phyloP scores from a whole-genome alignment of 2,113 vertebrate species.

The Rynchops niger region DNA sequence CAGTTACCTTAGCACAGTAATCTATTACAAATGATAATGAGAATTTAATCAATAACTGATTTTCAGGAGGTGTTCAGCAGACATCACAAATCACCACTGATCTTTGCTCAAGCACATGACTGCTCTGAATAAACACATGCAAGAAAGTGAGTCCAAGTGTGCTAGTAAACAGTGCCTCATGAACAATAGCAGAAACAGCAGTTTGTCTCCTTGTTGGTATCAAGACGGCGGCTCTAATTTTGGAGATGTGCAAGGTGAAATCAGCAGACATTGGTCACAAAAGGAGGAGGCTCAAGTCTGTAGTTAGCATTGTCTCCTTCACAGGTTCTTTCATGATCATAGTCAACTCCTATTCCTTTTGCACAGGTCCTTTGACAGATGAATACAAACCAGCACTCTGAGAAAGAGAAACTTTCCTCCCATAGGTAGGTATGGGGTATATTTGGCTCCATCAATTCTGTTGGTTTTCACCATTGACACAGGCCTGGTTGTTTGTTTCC shows the following conservation, averaged over 20 bases:
- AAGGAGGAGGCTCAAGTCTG: background rate
- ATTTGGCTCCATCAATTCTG: background rate
- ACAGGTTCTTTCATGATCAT: background rate
- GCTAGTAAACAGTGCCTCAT: background rate
- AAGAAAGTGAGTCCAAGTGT: background rate
- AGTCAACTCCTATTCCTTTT: background rate
- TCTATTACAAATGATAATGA: background rate
- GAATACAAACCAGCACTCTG: background rate
- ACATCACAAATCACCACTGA: background rate
- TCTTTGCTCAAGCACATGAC: conserved; percentile 28
- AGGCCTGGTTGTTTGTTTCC: background rate
- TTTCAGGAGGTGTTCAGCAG: background rate
- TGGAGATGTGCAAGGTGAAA: background rate
- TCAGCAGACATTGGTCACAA: background rate
- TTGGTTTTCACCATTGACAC: background rate
- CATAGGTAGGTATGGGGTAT: background rate
- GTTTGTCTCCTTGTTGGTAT: background rate
- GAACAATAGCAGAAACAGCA: background rate
- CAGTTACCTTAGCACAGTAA: background rate
- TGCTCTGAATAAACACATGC: background rate
- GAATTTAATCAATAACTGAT: conserved; percentile 29
- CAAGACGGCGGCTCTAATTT: background rate
- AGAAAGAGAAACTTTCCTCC: background rate
- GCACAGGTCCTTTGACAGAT: background rate
- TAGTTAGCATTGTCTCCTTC: background rate